Percentiles rank a stretch among this genome's conserved stretches.
Conservation (phyloP, 2,113 vertebrate species). For the Mola mola region DNA sequence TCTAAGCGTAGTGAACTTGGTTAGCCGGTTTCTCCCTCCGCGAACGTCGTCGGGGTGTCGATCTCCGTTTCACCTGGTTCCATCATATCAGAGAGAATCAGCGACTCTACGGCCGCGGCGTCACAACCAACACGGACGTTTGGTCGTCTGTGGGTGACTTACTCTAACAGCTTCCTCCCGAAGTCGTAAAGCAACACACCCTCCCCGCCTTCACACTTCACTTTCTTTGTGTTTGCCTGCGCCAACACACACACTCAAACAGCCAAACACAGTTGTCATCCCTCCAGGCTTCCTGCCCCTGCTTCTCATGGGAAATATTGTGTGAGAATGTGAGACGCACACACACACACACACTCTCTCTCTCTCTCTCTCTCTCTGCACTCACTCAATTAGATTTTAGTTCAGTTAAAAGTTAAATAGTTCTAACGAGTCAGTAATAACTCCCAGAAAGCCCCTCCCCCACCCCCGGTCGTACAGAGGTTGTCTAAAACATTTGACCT, state of each 20-base stretch:
- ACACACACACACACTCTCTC: neutral
- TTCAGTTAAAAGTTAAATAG: too few relatives aligned
- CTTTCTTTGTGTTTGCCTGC: constrained; percentile 41
- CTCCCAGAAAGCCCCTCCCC: too few relatives aligned
- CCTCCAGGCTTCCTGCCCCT: constrained; percentile 62
- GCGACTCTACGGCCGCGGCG: too few relatives aligned
- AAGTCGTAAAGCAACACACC: neutral
- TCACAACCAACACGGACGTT: neutral
- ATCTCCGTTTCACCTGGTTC: too few relatives aligned
- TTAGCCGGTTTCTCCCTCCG: too few relatives aligned
- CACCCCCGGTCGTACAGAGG: neutral
- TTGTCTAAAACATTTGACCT: constrained; percentile 20
- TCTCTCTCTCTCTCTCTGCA: neutral
- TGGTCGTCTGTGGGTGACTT: neutral
- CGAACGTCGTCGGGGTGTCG: too few relatives aligned
- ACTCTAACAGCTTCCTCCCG: too few relatives aligned
- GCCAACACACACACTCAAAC: constrained; percentile 23
- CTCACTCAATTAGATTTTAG: constrained; percentile 22
- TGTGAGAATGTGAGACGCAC: neutral
- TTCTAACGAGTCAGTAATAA: too few relatives aligned
- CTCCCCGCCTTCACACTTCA: constrained; percentile 62
- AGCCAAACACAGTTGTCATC: constrained; percentile 55
- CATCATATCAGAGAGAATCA: too few relatives aligned
- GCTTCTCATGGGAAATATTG: constrained; percentile 69
- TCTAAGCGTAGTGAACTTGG: too few relatives aligned